Conservation (phyloP, 2,797 vertebrate genomes). For the Scyliorhinus canicula region DNA sequence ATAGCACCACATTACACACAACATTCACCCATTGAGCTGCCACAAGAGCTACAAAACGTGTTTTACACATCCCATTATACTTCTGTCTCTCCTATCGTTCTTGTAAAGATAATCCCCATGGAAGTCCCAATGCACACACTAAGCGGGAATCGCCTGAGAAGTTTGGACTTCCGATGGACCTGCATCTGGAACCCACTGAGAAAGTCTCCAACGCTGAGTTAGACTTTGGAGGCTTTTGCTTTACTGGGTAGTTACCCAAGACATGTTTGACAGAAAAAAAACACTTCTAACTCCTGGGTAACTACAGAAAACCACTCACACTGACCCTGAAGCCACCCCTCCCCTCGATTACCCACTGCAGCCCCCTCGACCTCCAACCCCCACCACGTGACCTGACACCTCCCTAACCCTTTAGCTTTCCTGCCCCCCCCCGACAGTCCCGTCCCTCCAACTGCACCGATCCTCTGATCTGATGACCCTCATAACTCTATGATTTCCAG, state of each 20-base stretch:
- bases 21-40: not conserved
- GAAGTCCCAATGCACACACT: not conserved
- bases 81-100: not conserved
- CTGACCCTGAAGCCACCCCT: no score
- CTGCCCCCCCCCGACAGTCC: no score
- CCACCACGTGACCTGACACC: no score
- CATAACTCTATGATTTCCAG: no score
- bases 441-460: no score
- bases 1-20: not conserved
- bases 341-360: no score
- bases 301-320: no score
- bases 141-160: not conserved
- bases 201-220: not conserved
- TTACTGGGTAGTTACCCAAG: not conserved
- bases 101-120: constrained; percentile 12
- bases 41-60: not conserved
- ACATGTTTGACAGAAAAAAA: not conserved
- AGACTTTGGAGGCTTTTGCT: not conserved
- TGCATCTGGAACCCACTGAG: not conserved
- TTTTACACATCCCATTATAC: not conserved
- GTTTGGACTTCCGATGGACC: not conserved
- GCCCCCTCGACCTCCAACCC: no score
- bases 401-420: no score
- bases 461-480: no score
- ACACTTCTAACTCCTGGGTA: no score